A percentile compares a stretch with the other conserved stretches of the same genome.
These are phyloP conservation scores for Aulostomus chinensis DNA, from an alignment of 2,797 vertebrate genomes.

Conservation along the genomic window DNA sequence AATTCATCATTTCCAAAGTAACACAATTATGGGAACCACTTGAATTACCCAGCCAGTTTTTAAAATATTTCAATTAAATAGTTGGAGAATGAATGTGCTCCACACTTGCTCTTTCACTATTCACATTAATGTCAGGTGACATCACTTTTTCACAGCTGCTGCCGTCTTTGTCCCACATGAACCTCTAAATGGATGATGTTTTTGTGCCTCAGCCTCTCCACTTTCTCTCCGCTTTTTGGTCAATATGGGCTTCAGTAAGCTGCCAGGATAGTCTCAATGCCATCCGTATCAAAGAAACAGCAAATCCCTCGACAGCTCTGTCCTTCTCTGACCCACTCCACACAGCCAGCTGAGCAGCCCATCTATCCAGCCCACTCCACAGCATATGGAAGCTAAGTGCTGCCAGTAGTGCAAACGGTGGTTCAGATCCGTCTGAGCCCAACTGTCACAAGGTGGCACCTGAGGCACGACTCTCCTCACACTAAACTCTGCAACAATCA, in stretches of 20 bases:
- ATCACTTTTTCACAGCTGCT: too few species aligned
- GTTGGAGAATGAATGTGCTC: too few species aligned
- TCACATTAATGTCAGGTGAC: too few species aligned
- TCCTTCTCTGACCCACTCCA: constrained; percentile 49
- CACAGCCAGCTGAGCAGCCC: constrained; percentile 62
- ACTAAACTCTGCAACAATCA: constrained; percentile 57
- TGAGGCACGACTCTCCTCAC: constrained; percentile 49
- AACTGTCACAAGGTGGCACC: constrained; percentile 60
- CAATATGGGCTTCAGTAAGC: constrained; percentile 5
- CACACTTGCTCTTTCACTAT: too few species aligned
- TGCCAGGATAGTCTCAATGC: constrained; percentile 16
- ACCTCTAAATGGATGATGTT: too few species aligned
- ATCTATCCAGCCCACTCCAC: constrained; percentile 53
- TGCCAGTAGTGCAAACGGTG: constrained; percentile 74
- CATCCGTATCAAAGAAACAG: constrained; percentile 43
- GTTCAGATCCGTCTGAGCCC: constrained; percentile 63
- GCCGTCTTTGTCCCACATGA: too few species aligned
- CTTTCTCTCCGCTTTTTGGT: constrained; percentile 6
- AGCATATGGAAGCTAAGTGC: constrained; percentile 74
- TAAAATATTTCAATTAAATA: too few species aligned
- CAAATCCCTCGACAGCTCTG: constrained; percentile 37
- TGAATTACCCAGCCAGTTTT: too few species aligned
- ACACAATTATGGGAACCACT: too few species aligned
- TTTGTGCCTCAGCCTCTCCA: too few species aligned
- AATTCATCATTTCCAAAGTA: too few species aligned